phyloP scores from a whole-genome alignment of 2,113 vertebrate species.

The Hippocampus guttulatus region DNA sequence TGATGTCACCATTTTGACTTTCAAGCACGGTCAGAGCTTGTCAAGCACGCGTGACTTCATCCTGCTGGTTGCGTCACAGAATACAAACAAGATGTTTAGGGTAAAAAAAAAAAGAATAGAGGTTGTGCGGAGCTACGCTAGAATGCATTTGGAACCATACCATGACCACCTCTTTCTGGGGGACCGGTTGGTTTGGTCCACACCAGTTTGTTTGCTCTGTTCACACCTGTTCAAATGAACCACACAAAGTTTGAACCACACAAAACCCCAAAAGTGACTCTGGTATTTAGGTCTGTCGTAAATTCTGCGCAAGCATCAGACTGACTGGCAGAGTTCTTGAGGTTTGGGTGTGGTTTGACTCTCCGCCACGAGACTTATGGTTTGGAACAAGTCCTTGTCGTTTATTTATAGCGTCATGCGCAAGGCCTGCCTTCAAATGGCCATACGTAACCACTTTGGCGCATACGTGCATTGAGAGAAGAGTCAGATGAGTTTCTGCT shows the following conservation, averaged over 20 bases:
- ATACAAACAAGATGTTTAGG: background rate
- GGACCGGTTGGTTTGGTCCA: background rate
- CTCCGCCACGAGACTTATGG: background rate
- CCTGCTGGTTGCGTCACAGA: background rate
- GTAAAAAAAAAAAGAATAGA: background rate
- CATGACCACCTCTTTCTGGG: background rate
- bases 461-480: slow-evolving; percentile 2
- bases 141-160: background rate
- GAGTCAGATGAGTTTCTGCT: slow-evolving; percentile 7
- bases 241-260: background rate
- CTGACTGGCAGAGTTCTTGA: slow-evolving; percentile 11
- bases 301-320: background rate
- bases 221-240: background rate
- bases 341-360: slow-evolving; percentile 42
- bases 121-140: background rate
- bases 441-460: background rate
- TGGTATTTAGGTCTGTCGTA: background rate
- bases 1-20: background rate
- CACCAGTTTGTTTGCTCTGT: background rate
- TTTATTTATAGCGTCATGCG: background rate
- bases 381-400: slow-evolving; percentile 16
- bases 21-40: background rate
- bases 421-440: slow-evolving; percentile 9
- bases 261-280: background rate
- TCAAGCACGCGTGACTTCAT: background rate